phyloP scores from a whole-genome alignment of 2,797 vertebrate genomes.

The Xiphorhynchus erythropygius region DNA sequence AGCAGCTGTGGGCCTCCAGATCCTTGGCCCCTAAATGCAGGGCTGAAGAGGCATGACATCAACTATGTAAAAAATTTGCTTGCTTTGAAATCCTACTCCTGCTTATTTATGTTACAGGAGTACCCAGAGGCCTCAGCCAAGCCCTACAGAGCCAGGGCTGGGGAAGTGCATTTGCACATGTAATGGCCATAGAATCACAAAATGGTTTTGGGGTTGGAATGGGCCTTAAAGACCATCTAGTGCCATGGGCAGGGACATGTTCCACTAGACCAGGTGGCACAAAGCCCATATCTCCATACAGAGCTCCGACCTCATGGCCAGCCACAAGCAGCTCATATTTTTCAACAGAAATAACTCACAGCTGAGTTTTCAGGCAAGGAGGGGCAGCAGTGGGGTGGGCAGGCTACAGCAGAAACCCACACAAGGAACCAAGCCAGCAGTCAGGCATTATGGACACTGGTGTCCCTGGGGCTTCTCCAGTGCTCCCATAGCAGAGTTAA shows the following conservation, averaged over 20 bases:
- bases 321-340: background rate
- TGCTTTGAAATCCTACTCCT: constrained; percentile 39
- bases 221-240: background rate
- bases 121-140: constrained; percentile 3
- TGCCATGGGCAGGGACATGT: background rate
- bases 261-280: background rate
- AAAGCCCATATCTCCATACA: accelerated
- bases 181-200: background rate
- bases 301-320: background rate
- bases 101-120: constrained; percentile 15
- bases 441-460: accelerated
- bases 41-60: background rate
- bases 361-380: background rate
- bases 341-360: background rate
- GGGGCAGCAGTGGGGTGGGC: background rate
- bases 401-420: background rate
- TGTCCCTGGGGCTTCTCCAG: background rate
- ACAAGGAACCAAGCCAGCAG: background rate
- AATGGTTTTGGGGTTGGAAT: background rate
- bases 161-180: background rate
- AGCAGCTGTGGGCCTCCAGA: background rate
- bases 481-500: background rate
- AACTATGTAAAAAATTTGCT: constrained; percentile 30
- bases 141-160: background rate
- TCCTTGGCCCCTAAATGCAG: background rate